These are phyloP conservation scores for Eilema griseolum DNA, from an alignment of 2,888 invertebrate species.

Conservation along the genomic window DNA sequence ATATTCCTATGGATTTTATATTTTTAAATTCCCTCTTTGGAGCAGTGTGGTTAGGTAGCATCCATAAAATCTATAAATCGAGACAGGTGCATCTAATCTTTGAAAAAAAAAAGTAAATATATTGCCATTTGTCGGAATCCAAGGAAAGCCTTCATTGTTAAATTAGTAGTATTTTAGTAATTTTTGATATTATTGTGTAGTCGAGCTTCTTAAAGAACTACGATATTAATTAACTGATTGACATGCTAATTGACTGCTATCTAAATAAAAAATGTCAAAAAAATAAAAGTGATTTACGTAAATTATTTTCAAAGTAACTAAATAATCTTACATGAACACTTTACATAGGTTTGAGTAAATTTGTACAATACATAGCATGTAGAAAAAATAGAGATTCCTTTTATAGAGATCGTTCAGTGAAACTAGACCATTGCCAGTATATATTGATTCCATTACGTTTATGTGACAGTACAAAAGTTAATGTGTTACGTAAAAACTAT, in stretches of 20 bases:
- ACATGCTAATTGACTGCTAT: constrained; percentile 83
- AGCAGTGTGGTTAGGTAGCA: no score
- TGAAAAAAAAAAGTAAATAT: neutral
- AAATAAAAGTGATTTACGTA: constrained; percentile 51
- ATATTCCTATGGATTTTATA: neutral
- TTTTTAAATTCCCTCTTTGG: no score
- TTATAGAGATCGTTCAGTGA: constrained; percentile 85
- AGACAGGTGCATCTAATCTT: neutral
- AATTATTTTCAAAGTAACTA: constrained; percentile 57
- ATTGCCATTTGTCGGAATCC: constrained; percentile 44
- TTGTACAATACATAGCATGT: constrained; percentile 86
- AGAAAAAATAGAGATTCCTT: constrained; percentile 87
- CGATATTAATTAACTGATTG: constrained; percentile 61
- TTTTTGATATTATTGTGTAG: constrained; percentile 47
- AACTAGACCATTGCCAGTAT: constrained; percentile 81
- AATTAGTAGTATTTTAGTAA: constrained; percentile 40
- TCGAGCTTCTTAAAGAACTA: constrained; percentile 44
- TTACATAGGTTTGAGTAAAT: constrained; percentile 81
- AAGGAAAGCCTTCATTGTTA: constrained; percentile 42
- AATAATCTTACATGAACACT: constrained; percentile 79
- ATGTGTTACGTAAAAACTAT: neutral
- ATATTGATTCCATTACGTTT: constrained; percentile 30
- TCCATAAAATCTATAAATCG: neutral
- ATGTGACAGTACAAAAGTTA: neutral
- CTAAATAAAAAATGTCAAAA: constrained; percentile 54